Conservation (phyloP, 2,113 vertebrate genomes). For the Calyptomena viridis region DNA sequence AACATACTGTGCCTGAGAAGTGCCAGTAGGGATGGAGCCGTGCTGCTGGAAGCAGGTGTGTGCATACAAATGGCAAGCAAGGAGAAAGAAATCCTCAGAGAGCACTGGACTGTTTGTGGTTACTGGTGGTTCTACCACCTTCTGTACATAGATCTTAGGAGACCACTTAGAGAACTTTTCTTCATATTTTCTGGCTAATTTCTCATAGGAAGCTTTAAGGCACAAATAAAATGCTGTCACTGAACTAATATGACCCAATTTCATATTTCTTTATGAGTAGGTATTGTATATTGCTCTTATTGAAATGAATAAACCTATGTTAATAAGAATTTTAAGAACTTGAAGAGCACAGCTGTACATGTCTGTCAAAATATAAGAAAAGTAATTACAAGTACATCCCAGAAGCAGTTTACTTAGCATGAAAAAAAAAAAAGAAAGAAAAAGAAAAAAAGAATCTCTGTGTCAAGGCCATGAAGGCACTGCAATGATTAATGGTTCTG, state of each 20-base stretch:
- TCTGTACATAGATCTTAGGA: not conserved
- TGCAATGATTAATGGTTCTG: not conserved
- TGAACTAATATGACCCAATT: not conserved
- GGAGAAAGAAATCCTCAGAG: not conserved
- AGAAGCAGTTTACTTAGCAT: not conserved
- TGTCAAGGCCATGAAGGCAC: not conserved
- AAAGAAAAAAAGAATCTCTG: not conserved
- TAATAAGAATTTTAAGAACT: conserved; percentile 16
- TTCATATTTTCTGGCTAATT: not conserved
- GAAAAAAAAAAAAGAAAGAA: not conserved
- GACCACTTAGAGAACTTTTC: not conserved
- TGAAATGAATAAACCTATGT: not conserved
- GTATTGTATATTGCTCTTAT: not conserved
- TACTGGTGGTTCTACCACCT: not conserved
- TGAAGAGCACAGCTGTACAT: not conserved
- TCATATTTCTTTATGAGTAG: conserved; percentile 33
- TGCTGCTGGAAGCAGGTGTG: conserved; percentile 23
- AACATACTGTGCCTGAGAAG: not conserved
- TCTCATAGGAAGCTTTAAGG: not conserved
- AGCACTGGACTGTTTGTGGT: not conserved
- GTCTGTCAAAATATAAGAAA: not conserved
- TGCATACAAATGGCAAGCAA: not conserved
- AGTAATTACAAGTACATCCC: not conserved
- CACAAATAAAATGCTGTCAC: not conserved
- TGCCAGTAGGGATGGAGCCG: not conserved